A percentile compares a stretch with the other conserved stretches of the same genome.
phyloP scores from a whole-genome alignment of 2,888 invertebrate species.

The Villa cingulata region DNA sequence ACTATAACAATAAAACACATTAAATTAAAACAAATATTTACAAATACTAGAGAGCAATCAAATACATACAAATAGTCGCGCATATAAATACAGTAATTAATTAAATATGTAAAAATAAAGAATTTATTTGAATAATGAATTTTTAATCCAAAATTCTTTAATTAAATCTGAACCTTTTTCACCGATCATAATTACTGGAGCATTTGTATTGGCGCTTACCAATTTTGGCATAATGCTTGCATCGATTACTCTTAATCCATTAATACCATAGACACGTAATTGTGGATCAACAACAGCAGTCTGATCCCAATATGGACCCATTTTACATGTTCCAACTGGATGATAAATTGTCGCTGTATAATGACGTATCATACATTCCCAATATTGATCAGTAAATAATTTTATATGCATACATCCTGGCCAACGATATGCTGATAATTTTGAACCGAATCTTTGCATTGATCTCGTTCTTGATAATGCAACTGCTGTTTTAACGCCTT shows the following conservation, averaged over 20 bases:
- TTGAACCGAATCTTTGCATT: conserved; percentile 59
- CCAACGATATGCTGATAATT: conserved; percentile 54
- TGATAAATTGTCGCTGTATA: conserved; percentile 77
- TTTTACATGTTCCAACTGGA: conserved; percentile 76
- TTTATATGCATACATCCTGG: conserved; percentile 60
- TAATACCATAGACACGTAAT: conserved; percentile 63
- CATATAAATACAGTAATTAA: too few relatives aligned
- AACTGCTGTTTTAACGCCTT: conserved; percentile 73
- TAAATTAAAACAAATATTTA: too few relatives aligned
- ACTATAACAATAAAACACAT: too few relatives aligned
- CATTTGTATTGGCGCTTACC: conserved; percentile 77
- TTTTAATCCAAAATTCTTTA: conserved; percentile 65
- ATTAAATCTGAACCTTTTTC: conserved; percentile 83
- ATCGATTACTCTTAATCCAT: conserved; percentile 66
- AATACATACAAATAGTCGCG: too few relatives aligned
- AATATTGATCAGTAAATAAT: conserved; percentile 60
- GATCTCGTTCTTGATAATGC: conserved; percentile 67
- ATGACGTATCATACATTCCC: conserved; percentile 76
- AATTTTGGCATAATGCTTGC: conserved; percentile 78
- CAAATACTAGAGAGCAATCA: too few relatives aligned
- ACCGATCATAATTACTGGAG: conserved; percentile 77
- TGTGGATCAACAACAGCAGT: conserved; percentile 73
- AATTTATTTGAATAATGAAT: conserved; percentile 28
- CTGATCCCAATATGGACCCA: conserved; percentile 78
- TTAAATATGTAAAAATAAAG: too few relatives aligned